Evolutionary conservation across 2,797 vertebrate genomes (phyloP), one percentile per base, ranked within the genome.

Genomic region (Hirundo rustica): DNA sequence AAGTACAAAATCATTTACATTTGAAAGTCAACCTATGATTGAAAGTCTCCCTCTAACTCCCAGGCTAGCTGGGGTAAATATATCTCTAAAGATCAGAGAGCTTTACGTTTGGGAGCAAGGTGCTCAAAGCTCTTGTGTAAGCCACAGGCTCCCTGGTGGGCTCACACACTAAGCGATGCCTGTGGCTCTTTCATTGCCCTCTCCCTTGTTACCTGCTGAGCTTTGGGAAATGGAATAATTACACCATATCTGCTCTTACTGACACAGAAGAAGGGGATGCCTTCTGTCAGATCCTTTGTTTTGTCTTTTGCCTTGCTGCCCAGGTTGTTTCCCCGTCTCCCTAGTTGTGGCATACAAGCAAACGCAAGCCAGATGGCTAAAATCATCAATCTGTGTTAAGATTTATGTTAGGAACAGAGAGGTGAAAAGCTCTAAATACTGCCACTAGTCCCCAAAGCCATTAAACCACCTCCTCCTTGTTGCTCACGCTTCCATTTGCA

Each of bases 371-470:
- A 92, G 88, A 94, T 94, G 64, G 95, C 73, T 83, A 88, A 89
- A 79, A 36, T 19, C 74, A 96, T 93, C 91, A 93, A 92, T 90
- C 76, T 84, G 48, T 47, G 64, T 73, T 82, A 92, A 92, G 88
- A 94, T 88, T 90, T 84, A 91, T 86, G 88, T 73, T 82, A 73
- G 85, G 55, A 94, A 92, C 51, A 86, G 79, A 85, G 84, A 95
- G 91, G 91, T 88, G 92, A 93, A 94, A 94, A 48, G 79, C 79
- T 93, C 67, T 88, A 91, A 91, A 88, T 86, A 67, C 73, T 1
- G 0, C 71, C 80, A 75, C 82, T 90, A 94, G 92, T 84, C 76
- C 91, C 74, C 73, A 91, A 81, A 92, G 94, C 87, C 89, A 93
- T 93, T 89, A 93, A 93, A 93, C 70, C 21, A 2, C 86, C 53